Conservation (phyloP, 2,113 vertebrate species). For the Oncorhynchus mykiss region DNA sequence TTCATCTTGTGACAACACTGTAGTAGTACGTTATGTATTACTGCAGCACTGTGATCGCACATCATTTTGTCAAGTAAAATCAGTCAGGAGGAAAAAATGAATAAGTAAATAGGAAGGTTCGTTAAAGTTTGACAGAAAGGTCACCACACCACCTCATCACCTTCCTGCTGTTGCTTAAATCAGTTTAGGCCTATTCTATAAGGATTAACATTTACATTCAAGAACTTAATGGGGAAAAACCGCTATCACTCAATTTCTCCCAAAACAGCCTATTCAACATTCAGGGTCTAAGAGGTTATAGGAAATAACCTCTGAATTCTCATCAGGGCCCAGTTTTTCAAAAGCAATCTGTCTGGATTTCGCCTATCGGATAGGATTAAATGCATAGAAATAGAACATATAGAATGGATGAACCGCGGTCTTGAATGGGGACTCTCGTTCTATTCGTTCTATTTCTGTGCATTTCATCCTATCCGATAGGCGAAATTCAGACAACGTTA, state of each 20-base stretch:
- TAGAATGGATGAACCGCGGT: no score
- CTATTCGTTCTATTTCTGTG: no score
- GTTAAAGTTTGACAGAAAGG: slow-evolving; percentile 19
- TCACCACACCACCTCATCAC: slow-evolving; percentile 18
- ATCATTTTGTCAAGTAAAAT: neutral
- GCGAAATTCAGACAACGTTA: no score
- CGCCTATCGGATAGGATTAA: no score
- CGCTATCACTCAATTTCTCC: slow-evolving; percentile 21
- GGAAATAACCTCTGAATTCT: slow-evolving; percentile 13
- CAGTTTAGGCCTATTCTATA: slow-evolving; percentile 24
- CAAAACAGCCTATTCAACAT: slow-evolving; percentile 33
- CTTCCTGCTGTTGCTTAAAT: slow-evolving; percentile 22
- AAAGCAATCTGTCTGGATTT: no score
- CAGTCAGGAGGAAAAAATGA: neutral
- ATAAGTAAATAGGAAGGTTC: slow-evolving; percentile 6
- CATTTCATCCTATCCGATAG: no score
- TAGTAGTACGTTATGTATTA: no score
- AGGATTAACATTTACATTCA: slow-evolving; percentile 36
- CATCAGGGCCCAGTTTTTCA: no score
- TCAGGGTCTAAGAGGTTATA: slow-evolving; percentile 38
- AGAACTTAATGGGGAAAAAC: slow-evolving; percentile 13
- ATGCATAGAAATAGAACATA: no score
- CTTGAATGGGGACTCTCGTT: no score
- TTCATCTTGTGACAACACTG: neutral
- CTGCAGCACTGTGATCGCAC: no score